Conservation (phyloP, 2,113 vertebrate genomes). For the Daphoenositta chrysoptera region DNA sequence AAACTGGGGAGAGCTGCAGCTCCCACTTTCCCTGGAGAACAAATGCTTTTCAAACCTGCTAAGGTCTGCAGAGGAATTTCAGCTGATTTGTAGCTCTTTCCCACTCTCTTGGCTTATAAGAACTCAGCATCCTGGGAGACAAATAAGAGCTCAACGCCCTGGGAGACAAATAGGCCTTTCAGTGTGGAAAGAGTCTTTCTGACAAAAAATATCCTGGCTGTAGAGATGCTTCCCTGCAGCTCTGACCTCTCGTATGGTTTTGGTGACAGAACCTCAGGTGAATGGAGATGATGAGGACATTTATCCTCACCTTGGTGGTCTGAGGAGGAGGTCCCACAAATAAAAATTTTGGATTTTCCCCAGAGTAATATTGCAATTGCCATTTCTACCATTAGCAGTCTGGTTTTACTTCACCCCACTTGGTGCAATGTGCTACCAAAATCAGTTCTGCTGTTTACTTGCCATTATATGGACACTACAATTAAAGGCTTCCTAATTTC, state of each 20-base stretch:
- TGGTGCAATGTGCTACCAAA: neutral
- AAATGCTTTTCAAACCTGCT: neutral
- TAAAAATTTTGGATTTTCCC: neutral
- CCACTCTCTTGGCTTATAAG: neutral
- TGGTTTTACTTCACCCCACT: neutral
- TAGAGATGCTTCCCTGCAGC: neutral
- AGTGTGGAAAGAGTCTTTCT: neutral
- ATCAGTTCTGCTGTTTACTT: neutral
- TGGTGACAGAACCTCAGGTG: neutral
- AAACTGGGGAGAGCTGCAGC: neutral
- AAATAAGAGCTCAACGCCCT: neutral
- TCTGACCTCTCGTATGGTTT: neutral
- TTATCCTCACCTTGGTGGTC: neutral
- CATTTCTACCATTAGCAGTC: neutral
- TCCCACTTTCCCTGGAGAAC: neutral
- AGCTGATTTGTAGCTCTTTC: neutral
- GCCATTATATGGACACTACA: neutral
- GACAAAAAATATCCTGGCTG: neutral
- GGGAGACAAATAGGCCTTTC: neutral
- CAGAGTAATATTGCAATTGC: neutral
- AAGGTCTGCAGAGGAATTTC: neutral
- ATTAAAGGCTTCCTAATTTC: neutral
- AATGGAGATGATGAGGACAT: neutral
- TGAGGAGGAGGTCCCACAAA: neutral
- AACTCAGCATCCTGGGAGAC: neutral